phyloP scores from a whole-genome alignment of 2,797 vertebrate species.

The Taenioides sp. region DNA sequence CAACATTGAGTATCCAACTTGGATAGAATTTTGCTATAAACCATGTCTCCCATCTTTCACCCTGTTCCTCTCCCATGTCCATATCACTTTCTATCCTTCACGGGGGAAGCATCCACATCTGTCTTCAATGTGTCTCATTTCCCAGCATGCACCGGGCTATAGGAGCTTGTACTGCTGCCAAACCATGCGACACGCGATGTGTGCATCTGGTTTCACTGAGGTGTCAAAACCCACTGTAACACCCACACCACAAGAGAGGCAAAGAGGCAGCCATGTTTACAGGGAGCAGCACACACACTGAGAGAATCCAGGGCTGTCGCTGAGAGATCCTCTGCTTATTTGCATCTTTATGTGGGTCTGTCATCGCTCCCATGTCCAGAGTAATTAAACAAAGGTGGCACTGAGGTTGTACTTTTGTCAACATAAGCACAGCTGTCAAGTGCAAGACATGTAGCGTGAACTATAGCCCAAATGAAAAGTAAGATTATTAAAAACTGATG shows the following conservation, averaged over 20 bases:
- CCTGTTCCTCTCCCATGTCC: conserved; percentile 18
- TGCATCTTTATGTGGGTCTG: conserved; percentile 23
- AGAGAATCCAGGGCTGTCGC: conserved; percentile 19
- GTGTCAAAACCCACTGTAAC: conserved; percentile 46
- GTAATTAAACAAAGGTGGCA: conserved; percentile 15
- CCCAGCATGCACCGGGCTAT: conserved; percentile 28
- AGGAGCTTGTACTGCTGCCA: conserved; percentile 41
- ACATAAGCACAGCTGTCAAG: neutral
- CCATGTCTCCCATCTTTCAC: conserved; percentile 29
- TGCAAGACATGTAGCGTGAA: neutral
- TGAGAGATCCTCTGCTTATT: conserved; percentile 17
- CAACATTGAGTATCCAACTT: no score
- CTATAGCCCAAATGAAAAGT: neutral
- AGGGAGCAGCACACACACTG: conserved; percentile 24
- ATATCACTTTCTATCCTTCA: conserved; percentile 21
- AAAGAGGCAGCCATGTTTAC: conserved; percentile 20
- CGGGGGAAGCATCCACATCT: conserved; percentile 47
- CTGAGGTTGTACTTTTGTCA: neutral
- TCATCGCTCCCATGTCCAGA: conserved; percentile 20
- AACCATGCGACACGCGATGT: conserved; percentile 46
- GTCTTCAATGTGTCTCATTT: conserved; percentile 58
- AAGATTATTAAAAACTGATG: conserved; percentile 5
- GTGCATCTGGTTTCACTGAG: conserved; percentile 61
- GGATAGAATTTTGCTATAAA: conserved; percentile 16
- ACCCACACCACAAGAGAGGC: conserved; percentile 5